phyloP scores from a whole-genome alignment of 2,113 vertebrate species.

The Mirounga angustirostris region DNA sequence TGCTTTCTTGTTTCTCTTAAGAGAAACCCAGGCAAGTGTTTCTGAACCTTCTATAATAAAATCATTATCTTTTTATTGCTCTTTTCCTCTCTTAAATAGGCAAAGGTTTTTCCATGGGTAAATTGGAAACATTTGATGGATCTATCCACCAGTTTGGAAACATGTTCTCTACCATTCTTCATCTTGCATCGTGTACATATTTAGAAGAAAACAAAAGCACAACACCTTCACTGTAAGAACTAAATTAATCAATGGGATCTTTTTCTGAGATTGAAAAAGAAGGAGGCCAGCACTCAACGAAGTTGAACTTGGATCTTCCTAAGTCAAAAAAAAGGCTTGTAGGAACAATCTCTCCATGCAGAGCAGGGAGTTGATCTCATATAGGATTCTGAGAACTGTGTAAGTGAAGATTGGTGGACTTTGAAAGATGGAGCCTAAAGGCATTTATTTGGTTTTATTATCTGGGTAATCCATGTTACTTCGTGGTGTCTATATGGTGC shows the following conservation, averaged over 20 bases:
- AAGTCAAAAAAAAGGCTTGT: not conserved
- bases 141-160: not conserved
- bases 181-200: not conserved
- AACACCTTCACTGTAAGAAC: not conserved
- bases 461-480: accelerated
- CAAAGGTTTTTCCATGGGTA: not conserved
- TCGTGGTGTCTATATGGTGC: accelerated
- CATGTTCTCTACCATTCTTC: not conserved
- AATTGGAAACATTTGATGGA: not conserved
- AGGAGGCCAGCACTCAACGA: not conserved
- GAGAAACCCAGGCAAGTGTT: not conserved
- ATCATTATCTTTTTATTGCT: not conserved
- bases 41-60: not conserved
- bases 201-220: not conserved
- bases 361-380: not conserved
- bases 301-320: not conserved
- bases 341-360: too few species aligned
- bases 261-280: not conserved
- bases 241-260: not conserved
- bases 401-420: too few species aligned
- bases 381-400: not conserved
- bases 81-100: not conserved
- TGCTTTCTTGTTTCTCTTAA: not conserved
- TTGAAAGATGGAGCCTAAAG: accelerated
- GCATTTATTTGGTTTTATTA: not conserved